Percentiles rank a stretch among this genome's conserved stretches.
Conservation (phyloP, 2,888 invertebrate species). For the Macaria notata region DNA sequence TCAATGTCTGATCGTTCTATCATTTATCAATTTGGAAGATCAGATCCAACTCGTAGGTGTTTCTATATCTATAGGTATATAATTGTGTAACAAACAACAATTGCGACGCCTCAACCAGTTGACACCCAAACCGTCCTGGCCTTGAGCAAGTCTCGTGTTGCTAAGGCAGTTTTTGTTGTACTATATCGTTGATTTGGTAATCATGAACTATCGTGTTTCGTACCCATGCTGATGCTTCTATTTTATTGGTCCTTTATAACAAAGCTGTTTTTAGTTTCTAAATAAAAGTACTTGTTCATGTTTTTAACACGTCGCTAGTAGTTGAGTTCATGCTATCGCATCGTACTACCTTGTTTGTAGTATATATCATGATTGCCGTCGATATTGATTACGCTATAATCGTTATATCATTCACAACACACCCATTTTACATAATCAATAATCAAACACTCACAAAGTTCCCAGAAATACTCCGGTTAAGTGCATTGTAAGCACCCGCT, state of each 20-base stretch:
- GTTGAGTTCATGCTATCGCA: slow-evolving; percentile 7
- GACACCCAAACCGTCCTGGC: slow-evolving; percentile 39
- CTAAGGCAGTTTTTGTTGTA: slow-evolving; percentile 38
- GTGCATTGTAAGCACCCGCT: slow-evolving; percentile 41
- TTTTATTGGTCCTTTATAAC: slow-evolving; percentile 12
- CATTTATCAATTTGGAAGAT: background rate
- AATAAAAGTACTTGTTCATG: too few relatives aligned
- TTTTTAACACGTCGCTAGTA: background rate
- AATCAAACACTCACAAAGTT: slow-evolving; percentile 26
- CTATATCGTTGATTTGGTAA: slow-evolving; percentile 32
- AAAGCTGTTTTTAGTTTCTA: too few relatives aligned
- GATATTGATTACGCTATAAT: slow-evolving; percentile 22
- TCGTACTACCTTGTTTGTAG: slow-evolving; percentile 3
- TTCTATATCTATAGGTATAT: background rate
- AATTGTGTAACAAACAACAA: slow-evolving; percentile 12
- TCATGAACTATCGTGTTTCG: slow-evolving; percentile 22
- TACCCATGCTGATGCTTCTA: slow-evolving; percentile 23
- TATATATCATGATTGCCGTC: slow-evolving; percentile 8
- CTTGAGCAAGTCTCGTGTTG: slow-evolving; percentile 51
- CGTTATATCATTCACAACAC: slow-evolving; percentile 24
- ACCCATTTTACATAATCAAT: slow-evolving; percentile 28
- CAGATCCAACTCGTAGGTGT: background rate
- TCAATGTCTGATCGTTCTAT: too few relatives aligned
- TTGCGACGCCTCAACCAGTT: slow-evolving; percentile 26
- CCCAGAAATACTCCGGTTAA: slow-evolving; percentile 35